Conservation (phyloP, 2,888 invertebrate species). For the Carterocephalus palaemon region DNA sequence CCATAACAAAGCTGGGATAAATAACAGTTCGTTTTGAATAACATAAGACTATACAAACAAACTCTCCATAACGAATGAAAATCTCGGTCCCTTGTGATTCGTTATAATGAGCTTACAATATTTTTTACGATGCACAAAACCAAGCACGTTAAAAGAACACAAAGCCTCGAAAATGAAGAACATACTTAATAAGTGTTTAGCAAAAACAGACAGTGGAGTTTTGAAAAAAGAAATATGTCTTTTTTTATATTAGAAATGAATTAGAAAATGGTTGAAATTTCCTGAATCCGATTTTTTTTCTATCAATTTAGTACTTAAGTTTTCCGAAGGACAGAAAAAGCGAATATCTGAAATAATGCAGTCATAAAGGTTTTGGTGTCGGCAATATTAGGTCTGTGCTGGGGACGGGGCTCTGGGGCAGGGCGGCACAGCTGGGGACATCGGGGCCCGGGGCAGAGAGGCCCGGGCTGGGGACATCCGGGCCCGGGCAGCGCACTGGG, state of each 20-base stretch:
- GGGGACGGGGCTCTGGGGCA: slow-evolving; percentile 32
- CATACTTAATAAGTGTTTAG: too few species aligned
- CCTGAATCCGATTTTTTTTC: not conserved
- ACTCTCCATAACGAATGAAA: too few species aligned
- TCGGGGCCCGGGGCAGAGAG: too few species aligned
- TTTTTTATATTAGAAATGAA: too few species aligned
- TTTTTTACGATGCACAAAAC: slow-evolving; percentile 10
- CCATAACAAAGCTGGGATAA: too few species aligned
- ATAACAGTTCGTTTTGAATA: too few species aligned
- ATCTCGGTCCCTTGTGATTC: too few species aligned
- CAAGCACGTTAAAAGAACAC: slow-evolving; percentile 12
- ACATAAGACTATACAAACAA: too few species aligned
- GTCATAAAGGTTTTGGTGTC: slow-evolving; percentile 5
- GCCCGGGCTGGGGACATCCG: slow-evolving; percentile 1
- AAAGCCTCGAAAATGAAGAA: not conserved
- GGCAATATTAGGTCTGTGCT: slow-evolving; percentile 22
- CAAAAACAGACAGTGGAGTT: too few species aligned
- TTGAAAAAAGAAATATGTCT: too few species aligned
- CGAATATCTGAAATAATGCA: slow-evolving; percentile 47
- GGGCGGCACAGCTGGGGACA: slow-evolving; percentile 1
- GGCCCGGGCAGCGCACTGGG: slow-evolving; percentile 20
- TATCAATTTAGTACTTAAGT: slow-evolving; percentile 1
- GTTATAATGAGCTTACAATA: too few species aligned
- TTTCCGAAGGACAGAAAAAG: slow-evolving; percentile 51
- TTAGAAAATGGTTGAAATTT: not conserved